Base-by-base conservation (phyloP, 2,113 vertebrate genomes). In the Prietella phreatophila region DNA sequence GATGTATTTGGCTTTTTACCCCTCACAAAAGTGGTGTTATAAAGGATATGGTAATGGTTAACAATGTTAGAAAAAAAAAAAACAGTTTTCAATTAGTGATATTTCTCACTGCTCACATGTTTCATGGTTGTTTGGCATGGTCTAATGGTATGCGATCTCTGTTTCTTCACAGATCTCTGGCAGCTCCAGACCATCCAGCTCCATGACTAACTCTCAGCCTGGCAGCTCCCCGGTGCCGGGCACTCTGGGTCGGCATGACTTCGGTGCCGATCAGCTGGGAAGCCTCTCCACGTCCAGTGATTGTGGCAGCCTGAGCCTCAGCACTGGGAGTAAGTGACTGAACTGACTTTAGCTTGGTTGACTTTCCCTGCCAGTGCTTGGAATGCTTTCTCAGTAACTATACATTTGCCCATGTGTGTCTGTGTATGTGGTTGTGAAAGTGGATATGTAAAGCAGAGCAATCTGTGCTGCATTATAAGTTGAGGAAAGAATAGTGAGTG, bases 151-250 rank as follows among this genome's bases (percentile, higher is more conserved):
- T 50, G 47, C 25, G 15, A 61, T 84, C 78, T 63, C 20, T 63
- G 13, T 1, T 50, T 25, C 61, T 79, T 78, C 67, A 11, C 91
- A 95, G 96, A 96, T 96, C 88, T 95, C 89, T 89, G 92, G 93
- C 83, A 95, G 93, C 88, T 95, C 94, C 65, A 91, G 93, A 61
- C 94, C 95, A 0, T 95, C 94, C 89, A 94, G 93, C 89, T 95
- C 95, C 19, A 89, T 93, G 53, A 94, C 91, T 85, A 94, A 91
- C 87, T 94, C 94, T 56, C 92, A 91, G 9, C 92, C 92, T 10
- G 90, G 92, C 86, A 93, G 92, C 89, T 93, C 94, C 82, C 93
- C 94, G 10, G 91, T 90, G 22, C 84, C 90, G 33, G 91, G 87
- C 50, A 47, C 87, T 2, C 82, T 82, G 78, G 88, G 83, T 3